A percentile compares a stretch with the other conserved stretches of the same genome.
These are phyloP conservation scores for Poeciliopsis retropinna DNA, from an alignment of 2,113 vertebrate genomes.

Conservation along the genomic window DNA sequence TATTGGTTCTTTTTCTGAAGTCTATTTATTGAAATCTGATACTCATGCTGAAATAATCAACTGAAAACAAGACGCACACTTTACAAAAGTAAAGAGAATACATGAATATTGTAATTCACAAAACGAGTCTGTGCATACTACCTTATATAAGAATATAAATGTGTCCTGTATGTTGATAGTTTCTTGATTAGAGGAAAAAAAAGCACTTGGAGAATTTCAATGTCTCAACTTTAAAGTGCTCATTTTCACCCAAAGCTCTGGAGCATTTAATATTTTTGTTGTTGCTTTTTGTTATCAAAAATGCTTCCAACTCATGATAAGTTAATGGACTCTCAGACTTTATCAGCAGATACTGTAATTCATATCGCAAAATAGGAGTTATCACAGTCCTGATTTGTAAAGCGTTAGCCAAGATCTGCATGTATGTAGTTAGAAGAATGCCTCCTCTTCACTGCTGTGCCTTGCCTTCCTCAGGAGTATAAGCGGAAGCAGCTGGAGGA, in stretches of 20 bases:
- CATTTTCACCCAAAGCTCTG: conserved; percentile 11
- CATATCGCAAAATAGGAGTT: background rate
- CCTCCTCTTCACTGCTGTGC: conserved; percentile 11
- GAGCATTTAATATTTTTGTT: background rate
- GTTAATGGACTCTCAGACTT: conserved; percentile 13
- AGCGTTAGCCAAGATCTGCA: background rate
- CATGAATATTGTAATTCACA: background rate
- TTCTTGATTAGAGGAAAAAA: no score
- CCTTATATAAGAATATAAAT: background rate
- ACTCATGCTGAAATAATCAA: background rate
- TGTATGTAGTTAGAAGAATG: background rate
- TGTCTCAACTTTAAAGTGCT: background rate
- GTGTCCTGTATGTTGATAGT: background rate
- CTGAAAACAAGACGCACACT: no score
- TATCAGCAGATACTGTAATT: background rate
- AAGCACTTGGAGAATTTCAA: no score
- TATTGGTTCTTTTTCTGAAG: background rate
- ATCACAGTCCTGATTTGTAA: background rate
- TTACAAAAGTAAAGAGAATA: no score
- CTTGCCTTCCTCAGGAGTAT: conserved; percentile 83
- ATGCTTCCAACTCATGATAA: conserved; percentile 4
- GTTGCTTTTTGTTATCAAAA: background rate
- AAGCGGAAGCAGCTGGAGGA: conserved; percentile 94
- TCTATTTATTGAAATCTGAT: background rate
- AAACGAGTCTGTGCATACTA: background rate